Evolutionary conservation across 2,888 invertebrate species (phyloP).

Genomic region (Cybosia mesomella): DNA sequence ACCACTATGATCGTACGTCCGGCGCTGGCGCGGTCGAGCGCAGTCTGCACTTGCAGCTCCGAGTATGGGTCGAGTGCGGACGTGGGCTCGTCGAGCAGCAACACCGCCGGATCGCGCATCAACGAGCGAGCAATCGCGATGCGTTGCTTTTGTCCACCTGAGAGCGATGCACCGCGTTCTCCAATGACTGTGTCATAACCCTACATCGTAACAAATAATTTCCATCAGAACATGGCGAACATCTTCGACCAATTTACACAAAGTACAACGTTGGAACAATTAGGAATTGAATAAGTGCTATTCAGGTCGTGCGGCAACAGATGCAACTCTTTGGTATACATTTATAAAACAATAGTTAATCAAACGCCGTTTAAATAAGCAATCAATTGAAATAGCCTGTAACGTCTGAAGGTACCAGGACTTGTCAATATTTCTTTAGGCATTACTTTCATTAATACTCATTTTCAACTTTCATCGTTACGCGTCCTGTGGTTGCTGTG

Average conservation of each 20-base stretch:
- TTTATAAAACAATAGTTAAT: no score
- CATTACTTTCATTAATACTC: no score
- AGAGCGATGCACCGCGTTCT: conserved; percentile 92
- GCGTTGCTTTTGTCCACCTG: conserved; percentile 94
- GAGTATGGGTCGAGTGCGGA: conserved; percentile 94
- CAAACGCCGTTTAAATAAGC: no score
- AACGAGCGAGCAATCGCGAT: conserved; percentile 94
- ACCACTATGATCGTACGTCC: conserved; percentile 92
- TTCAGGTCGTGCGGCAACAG: no score
- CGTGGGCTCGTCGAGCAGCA: conserved; percentile 93
- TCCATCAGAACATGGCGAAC: not conserved
- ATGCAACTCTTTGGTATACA: no score
- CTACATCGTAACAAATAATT: conserved; percentile 56
- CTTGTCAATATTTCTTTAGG: no score
- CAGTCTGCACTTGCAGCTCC: conserved; percentile 93
- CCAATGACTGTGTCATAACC: conserved; percentile 93
- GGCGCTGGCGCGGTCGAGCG: conserved; percentile 90
- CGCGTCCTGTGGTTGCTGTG: no score
- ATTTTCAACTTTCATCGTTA: no score
- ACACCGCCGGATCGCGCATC: conserved; percentile 91
- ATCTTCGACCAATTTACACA: not conserved
- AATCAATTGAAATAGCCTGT: no score
- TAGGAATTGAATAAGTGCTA: no score
- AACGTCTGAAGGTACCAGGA: no score
- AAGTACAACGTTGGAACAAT: no score